Evolutionary conservation across 2,888 invertebrate genomes (phyloP), one percentile per base, ranked within the genome.

Genomic region (Campaea margaritaria): DNA sequence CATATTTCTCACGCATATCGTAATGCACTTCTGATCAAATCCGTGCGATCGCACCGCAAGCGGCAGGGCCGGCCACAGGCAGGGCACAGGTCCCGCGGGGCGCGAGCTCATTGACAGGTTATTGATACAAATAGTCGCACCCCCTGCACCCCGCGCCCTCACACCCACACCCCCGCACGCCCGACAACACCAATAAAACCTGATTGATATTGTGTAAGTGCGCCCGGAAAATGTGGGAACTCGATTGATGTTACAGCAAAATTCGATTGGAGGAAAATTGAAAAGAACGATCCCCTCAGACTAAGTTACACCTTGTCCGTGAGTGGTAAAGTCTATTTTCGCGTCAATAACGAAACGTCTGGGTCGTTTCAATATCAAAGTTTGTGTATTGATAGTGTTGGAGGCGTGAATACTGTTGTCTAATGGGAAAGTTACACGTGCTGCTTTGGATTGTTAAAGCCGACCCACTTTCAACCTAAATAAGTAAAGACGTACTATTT

Each of bases 121-220:
- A 93, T 91, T 91, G 93, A 92, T 91, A 91, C 93, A 91, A 93
- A 92, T 91, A 88, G 89, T 86, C 87, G 60, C 62, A 74, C 78
- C 82, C 84, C 67, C 66, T 70, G 74, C 83, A 75, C 75, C 68
- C 49, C 65, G 62, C 67, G 73, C 76, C 75, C 76, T 69, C 68
- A 70, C 76, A 78, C 76, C 54, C 36, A 50, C 63, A 62, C 66
- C 75, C 77, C 76, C 76, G 72, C 77, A 78, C 77, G 85, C 87
- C 88, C 87, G 85, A 87, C 87, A 89, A 90, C 91, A 89, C 90
- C 91, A 91, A 92, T 91, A 92, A 92, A 92, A 92, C 89, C 90
- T 91, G 92, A 92, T 92, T 92, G 91, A 92, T 92, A 92, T 91
- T 91, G 92, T 91, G 91, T 91, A 91, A 91, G 92, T 91, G 91